Evolutionary conservation across 2,113 vertebrate species (phyloP).

Genomic region (Ifrita kowaldi): DNA sequence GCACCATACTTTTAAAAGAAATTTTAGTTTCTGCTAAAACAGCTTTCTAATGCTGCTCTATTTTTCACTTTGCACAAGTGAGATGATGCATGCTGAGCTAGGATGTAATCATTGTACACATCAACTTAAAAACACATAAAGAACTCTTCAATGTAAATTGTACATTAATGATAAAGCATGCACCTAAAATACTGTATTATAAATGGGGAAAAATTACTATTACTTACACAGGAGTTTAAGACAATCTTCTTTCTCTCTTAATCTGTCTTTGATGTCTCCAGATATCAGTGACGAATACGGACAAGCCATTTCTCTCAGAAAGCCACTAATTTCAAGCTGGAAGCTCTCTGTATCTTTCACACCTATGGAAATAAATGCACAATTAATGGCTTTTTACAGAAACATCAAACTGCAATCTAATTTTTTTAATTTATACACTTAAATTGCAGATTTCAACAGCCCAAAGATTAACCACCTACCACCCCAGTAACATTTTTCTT

Average conservation of each 20-base stretch:
- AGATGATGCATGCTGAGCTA: background rate
- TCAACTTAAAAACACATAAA: background rate
- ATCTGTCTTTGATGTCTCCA: constrained; percentile 79
- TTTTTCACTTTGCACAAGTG: background rate
- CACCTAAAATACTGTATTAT: background rate
- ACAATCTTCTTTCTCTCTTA: constrained; percentile 78
- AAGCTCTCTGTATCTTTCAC: constrained; percentile 83
- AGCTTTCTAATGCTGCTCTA: background rate
- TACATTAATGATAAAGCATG: background rate
- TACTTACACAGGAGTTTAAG: constrained; percentile 87
- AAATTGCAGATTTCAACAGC: background rate
- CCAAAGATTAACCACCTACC: background rate
- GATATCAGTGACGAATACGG: constrained; percentile 78
- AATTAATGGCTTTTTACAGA: background rate
- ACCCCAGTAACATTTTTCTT: background rate
- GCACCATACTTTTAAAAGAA: background rate
- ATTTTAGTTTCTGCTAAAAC: background rate
- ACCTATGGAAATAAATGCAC: constrained; percentile 30
- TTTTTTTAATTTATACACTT: background rate
- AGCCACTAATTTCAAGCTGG: constrained; percentile 83
- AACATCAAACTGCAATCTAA: background rate
- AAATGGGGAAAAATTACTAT: background rate
- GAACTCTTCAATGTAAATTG: background rate
- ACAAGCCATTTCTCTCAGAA: constrained; percentile 90
- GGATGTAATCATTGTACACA: background rate